A percentile compares a stretch with the other conserved stretches of the same genome.
Conservation (phyloP, 1,140 invertebrate species). For the Leptinotarsa undecemlineata region DNA sequence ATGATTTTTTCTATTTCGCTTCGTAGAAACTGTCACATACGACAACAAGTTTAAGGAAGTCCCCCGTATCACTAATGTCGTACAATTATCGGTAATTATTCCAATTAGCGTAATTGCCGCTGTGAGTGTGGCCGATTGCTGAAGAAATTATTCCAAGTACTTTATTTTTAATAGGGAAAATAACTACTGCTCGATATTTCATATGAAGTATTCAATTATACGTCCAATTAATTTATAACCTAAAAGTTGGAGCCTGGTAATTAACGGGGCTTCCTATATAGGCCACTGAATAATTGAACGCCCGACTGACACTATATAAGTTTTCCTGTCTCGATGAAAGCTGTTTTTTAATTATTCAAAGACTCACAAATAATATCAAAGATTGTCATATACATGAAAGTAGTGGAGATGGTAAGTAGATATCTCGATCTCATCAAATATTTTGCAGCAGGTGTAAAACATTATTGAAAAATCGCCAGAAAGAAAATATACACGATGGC, state of each 20-base stretch:
- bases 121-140: not conserved
- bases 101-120: not conserved
- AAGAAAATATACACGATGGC: too few species aligned
- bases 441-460: too few species aligned
- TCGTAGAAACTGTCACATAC: not conserved
- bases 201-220: not conserved
- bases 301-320: not conserved
- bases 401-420: too few species aligned
- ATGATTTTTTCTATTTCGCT: not conserved
- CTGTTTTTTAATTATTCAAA: not conserved
- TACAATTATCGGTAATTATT: not conserved
- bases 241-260: not conserved
- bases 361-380: too few species aligned
- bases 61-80: not conserved
- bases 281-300: not conserved
- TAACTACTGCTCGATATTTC: not conserved
- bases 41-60: not conserved
- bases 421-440: too few species aligned
- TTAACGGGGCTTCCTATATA: slow-evolving; percentile 7
- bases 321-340: not conserved
- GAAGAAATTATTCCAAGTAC: not conserved
- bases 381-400: too few species aligned
- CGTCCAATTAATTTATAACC: not conserved
- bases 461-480: too few species aligned
- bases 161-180: not conserved